Base-by-base conservation (phyloP, 1,140 invertebrate species). In the Drosophila mojavensis region DNA sequence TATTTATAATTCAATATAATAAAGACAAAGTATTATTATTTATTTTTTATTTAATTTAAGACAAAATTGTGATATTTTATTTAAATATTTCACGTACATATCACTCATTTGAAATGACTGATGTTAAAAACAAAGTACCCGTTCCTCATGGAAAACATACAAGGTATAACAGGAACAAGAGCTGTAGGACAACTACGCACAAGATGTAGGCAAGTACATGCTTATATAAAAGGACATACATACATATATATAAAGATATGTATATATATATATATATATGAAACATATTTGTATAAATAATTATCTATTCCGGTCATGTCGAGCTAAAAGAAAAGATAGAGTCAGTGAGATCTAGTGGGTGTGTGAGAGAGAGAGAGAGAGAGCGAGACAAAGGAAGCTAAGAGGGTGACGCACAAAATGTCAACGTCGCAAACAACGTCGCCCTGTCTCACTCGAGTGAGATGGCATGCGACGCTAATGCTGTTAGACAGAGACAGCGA, bases 301-400 rank as follows among this genome's bases (percentile, higher is more conserved):
- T 82, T 82, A 82, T 82, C 59, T 77, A 82, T 82, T 79, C 79
- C 66, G 74, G 74, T 82, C 79, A 82, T 79, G 79, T 80, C 68
- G 66, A 51, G 36, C 41, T 43, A 43, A 64, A 56, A 11, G 11
- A 10, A 43, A 48, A 41, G 26, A 60, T n/a, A 17, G n/a, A 45
- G 5, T 5, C 13, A 47, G 15, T 9, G 15, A 24, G 11, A n/a
- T n/a, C n/a, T n/a, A n/a, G n/a, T n/a, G n/a, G n/a, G n/a, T n/a
- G n/a, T n/a, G n/a, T n/a, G n/a, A n/a, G 15, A 15, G 11, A 11
- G 24, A 33, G 39, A 20, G 55, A 6, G 3, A 36, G 36, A 20
- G 50, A 10, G 17, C 20, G 17, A 9, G 10, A 33, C 15, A 9
- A 10, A n/a, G 24, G 28, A n/a, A 41, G 9, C 13, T 50, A 24